Evolutionary conservation across 2,888 invertebrate species (phyloP), one percentile per base, ranked within the genome.

Genomic region (Salpingus planirostris): DNA sequence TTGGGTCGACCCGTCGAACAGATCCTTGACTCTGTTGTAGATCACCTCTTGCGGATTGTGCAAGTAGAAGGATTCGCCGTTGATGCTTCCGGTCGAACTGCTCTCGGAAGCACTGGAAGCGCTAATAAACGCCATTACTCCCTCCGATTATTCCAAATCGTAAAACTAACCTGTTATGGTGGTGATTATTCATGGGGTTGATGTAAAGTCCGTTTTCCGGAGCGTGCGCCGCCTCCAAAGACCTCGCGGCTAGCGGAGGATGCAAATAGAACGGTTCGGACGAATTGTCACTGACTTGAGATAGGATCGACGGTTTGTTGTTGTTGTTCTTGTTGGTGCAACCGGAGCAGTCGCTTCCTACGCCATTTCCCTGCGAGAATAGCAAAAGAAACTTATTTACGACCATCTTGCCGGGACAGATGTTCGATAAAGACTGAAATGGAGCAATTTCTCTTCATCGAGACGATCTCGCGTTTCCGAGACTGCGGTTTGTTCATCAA

Each of bases 171-270:
- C 58, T 64, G n/a, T 63, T 63, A 43, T 64, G 60, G 36, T 62
- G 53, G 41, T 63, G 64, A 15, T 61, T 49, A 36, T 70, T 75
- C 84, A 88, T 86, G 0, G 88, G 87, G 59, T 87, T 88, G 38
- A 89, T 79, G 57, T 88, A 89, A 23, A 88, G 70, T 0, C 88
- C 88, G 50, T 88, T 86, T 34, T 80, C 78, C 0, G 80, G 80
- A 15, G 37, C 76, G 41, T 69, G 69, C 57, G 47, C 54, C 2
- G 64, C 56, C 45, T 65, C 66, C 24, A 64, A 31, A 10, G 54
- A 48, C 29, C 58, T 49, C 24, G 52, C 48, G 10, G 50, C 52
- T 53, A 67, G 51, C n/a, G 80, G 82, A 2, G 78, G 80, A 68
- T 86, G 85, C 12, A 85, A 68, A 60, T 78, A 86, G 63, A 86